Evolutionary conservation across 1,140 invertebrate genomes (phyloP).

Genomic region (Nephotettix cincticeps): DNA sequence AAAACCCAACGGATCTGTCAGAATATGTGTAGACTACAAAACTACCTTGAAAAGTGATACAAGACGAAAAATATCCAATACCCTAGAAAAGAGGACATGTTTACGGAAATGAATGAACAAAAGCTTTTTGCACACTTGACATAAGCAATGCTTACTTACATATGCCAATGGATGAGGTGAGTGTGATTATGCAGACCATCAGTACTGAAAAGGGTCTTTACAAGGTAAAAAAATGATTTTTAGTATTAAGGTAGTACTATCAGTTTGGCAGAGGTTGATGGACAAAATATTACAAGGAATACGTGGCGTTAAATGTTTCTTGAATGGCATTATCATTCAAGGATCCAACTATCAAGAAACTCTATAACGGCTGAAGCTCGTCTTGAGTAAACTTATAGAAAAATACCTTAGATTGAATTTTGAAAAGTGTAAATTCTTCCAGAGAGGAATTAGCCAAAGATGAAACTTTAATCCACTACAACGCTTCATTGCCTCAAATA

Average conservation of each 20-base stretch:
- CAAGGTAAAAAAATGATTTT: neutral
- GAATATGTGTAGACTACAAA: neutral
- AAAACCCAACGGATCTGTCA: neutral
- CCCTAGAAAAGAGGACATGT: no score
- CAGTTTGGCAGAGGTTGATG: neutral
- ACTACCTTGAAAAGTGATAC: neutral
- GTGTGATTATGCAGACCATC: neutral
- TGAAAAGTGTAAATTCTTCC: conserved; percentile 25
- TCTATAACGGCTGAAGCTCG: neutral
- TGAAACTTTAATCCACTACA: no score
- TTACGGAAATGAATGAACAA: neutral
- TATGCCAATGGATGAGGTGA: neutral
- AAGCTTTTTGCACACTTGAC: no score
- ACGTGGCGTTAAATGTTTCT: no score
- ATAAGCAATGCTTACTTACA: neutral
- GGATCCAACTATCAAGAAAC: conserved; percentile 8
- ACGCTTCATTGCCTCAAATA: no score
- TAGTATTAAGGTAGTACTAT: neutral
- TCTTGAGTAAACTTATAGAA: neutral
- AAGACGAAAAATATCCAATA: neutral
- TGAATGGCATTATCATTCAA: no score
- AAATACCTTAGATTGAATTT: neutral
- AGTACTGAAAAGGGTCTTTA: neutral
- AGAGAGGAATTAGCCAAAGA: neutral
- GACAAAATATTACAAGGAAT: neutral